Conservation (phyloP, 2,888 invertebrate species). For the Troilus luridus region DNA sequence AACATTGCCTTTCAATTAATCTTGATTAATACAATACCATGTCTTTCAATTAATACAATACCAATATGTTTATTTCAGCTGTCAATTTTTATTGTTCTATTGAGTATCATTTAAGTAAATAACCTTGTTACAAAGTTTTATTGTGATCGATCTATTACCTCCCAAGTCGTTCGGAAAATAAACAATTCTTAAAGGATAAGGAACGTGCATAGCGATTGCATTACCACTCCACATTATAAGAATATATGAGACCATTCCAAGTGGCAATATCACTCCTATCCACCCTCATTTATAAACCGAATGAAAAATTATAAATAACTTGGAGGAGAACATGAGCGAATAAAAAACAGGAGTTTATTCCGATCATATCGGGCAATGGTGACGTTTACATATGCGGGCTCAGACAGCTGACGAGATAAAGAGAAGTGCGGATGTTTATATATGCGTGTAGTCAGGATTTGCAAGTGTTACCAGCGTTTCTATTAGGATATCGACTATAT, state of each 20-base stretch:
- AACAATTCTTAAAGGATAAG: neutral
- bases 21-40: too few species aligned
- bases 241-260: conserved; percentile 18
- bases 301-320: neutral
- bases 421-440: neutral
- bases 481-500: neutral
- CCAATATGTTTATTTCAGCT: neutral
- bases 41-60: too few species aligned
- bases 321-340: neutral
- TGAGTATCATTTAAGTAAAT: neutral
- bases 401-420: neutral
- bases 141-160: neutral
- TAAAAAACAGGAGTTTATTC: conserved; percentile 9
- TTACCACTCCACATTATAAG: neutral
- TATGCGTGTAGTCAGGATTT: neutral
- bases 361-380: neutral
- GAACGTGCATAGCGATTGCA: neutral
- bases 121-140: neutral
- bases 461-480: neutral
- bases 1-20: neutral
- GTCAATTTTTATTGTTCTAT: neutral
- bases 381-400: conserved; percentile 9
- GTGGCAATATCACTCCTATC: neutral
- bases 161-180: neutral
- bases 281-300: conserved; percentile 1